A percentile compares a stretch with the other conserved stretches of the same genome.
phyloP scores from a whole-genome alignment of 1,140 invertebrate species.

The Eufriesea mexicana region DNA sequence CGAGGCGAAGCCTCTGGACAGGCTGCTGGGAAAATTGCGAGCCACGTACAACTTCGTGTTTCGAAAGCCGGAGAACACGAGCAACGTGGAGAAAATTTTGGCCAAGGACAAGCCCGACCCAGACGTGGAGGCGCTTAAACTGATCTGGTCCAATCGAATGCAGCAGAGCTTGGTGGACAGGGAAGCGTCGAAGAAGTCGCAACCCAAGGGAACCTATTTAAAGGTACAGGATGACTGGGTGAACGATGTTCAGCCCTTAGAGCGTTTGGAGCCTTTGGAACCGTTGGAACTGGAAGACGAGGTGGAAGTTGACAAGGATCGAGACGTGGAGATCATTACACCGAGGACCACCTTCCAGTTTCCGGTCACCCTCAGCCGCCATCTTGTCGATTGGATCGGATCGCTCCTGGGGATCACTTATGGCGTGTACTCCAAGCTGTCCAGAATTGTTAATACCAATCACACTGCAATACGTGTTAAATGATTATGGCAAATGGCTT shows the following conservation, averaged over 20 bases:
- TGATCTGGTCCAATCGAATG: constrained; percentile 39
- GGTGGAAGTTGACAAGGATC: constrained; percentile 28
- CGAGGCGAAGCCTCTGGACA: constrained; percentile 70
- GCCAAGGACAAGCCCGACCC: constrained; percentile 33
- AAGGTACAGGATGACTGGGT: constrained; percentile 59
- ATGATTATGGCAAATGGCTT: not conserved
- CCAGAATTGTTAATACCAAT: constrained; percentile 39
- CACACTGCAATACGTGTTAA: constrained; percentile 12
- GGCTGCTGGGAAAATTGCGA: constrained; percentile 73
- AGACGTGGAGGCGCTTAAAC: constrained; percentile 32
- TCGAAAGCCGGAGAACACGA: constrained; percentile 68
- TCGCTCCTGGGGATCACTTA: constrained; percentile 68
- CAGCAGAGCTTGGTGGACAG: not conserved
- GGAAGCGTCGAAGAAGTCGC: not conserved
- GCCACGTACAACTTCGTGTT: constrained; percentile 76
- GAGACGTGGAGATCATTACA: constrained; percentile 61
- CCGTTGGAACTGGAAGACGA: constrained; percentile 67
- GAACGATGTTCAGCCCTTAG: constrained; percentile 62
- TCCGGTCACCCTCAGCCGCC: constrained; percentile 61
- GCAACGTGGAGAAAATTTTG: constrained; percentile 69
- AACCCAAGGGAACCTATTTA: constrained; percentile 22
- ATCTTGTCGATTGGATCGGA: constrained; percentile 71
- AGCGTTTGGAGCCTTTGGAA: constrained; percentile 57
- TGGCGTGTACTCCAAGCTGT: constrained; percentile 65
- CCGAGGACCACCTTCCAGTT: constrained; percentile 52